Evolutionary conservation across 1,140 invertebrate genomes (phyloP), one percentile per base, ranked within the genome.

Genomic region (Papilio xuthus): DNA sequence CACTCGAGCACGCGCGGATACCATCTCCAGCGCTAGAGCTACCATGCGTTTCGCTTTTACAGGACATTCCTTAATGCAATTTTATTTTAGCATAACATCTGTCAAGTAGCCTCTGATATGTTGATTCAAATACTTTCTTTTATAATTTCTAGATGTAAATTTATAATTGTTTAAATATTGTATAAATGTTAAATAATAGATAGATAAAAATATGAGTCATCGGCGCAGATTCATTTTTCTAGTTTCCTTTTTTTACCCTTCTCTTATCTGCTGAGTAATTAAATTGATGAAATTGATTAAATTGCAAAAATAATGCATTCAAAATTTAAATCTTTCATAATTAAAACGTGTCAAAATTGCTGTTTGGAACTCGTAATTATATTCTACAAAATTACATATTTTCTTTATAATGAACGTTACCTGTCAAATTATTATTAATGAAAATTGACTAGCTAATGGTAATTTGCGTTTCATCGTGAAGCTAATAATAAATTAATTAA

Each of bases 1-100:
- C 76, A 85, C 82, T 86, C 79, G 80, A 23, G 37, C 70, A 78
- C 60, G 78, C 82, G 83, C 84, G 83, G 83, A 86, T 85, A 81
- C 83, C 83, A 84, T 88, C 86, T 88, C 85, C 83, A 82, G 79
- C 80, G 79, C 47, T n/a, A 72, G 42, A 41, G 23, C 32, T 18
- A 13, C 50, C 74, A 76, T 9, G 7, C 53, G 32, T 37, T 7
- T 28, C 4, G 10, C 20, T 37, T 13, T 28, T 75, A 18, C 50
- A 26, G 44, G 72, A 53, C 23, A 53, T 53, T 50, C 37, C 23
- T 44, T 15, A 10, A 41, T 18, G 32, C 41, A 20, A 53, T 53
- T n/a, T 53, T n/a, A 7, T 53, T 9, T 7, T n/a, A 53, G 50
- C n/a, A 53, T 53, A 53, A 8, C 50, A n/a, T 53, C 18, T 53